Percentiles rank a stretch among this genome's conserved stretches.
These are phyloP conservation scores for Tyto alba DNA, from an alignment of 2,113 vertebrate genomes.

Conservation along the genomic window DNA sequence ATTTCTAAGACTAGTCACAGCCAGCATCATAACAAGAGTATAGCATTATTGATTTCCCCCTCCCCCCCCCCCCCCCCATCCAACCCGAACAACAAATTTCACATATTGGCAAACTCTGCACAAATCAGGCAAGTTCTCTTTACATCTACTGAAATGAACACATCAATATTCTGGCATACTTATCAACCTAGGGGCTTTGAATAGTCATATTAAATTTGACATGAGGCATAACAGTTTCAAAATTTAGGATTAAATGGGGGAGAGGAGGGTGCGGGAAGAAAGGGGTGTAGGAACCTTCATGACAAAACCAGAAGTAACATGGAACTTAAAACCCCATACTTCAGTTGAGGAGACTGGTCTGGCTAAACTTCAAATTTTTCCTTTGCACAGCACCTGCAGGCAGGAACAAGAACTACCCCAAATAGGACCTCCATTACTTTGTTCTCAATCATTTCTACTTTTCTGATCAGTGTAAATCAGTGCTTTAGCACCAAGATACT, in stretches of 20 bases:
- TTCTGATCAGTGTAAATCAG: neutral
- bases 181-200: neutral
- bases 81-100: neutral
- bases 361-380: neutral
- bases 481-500: neutral
- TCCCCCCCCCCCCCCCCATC: neutral
- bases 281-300: neutral
- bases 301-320: neutral
- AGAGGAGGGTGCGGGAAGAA: accelerated
- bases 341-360: neutral
- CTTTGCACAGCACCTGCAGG: neutral
- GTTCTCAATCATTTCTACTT: neutral
- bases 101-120: neutral
- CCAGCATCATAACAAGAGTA: neutral
- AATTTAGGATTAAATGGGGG: neutral
- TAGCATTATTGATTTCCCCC: neutral
- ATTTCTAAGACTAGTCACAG: neutral
- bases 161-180: neutral
- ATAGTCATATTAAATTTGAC: neutral
- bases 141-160: neutral
- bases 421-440: neutral
- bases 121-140: neutral
- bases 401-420: neutral
- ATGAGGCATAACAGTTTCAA: neutral
- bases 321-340: neutral